Evolutionary conservation across 2,888 invertebrate genomes (phyloP), one percentile per base, ranked within the genome.

Genomic region (Elysia crispata): DNA sequence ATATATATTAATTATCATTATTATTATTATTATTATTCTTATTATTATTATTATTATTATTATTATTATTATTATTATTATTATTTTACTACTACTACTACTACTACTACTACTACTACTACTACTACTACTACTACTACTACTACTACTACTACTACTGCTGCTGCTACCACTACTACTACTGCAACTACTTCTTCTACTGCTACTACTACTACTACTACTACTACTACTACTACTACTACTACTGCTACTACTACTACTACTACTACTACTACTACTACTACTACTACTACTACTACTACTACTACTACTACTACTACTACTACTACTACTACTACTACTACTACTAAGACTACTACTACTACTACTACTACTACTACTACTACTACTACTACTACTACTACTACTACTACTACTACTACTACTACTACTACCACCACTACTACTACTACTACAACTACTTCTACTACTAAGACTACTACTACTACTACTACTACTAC

Each of bases 71-170:
- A 69, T 31, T 33, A 69, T 31, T 69, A 69, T 31, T 69, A 69
- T n/a, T n/a, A n/a, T n/a, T n/a, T 31, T 69, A 69, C 70, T 69
- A 69, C 70, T 69, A 69, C 70, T 25, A 66, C 66, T 25, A 66
- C 66, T 25, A 66, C 66, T 66, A 66, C 66, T 66, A 66, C 66
- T 66, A 66, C 66, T 66, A 66, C 25, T 25, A 66, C 66, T 66
- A 66, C 66, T 25, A 66, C 66, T 66, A 25, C 25, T n/a, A 11
- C 23, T 25, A 11, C 18, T 18, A 64, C 18, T 11, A 64, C 18
- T 25, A 11, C 64, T 11, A 11, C 64, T 18, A 23, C 25, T 64
- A 23, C 18, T 25, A 23, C 64, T 64, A 20, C 64, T 64, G 11
- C 64, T 64, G n/a, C 64, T n/a, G n/a, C 64, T n/a, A n/a, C n/a